These are phyloP conservation scores for Allygus modestus DNA, from an alignment of 2,888 invertebrate genomes.

Conservation along the genomic window DNA sequence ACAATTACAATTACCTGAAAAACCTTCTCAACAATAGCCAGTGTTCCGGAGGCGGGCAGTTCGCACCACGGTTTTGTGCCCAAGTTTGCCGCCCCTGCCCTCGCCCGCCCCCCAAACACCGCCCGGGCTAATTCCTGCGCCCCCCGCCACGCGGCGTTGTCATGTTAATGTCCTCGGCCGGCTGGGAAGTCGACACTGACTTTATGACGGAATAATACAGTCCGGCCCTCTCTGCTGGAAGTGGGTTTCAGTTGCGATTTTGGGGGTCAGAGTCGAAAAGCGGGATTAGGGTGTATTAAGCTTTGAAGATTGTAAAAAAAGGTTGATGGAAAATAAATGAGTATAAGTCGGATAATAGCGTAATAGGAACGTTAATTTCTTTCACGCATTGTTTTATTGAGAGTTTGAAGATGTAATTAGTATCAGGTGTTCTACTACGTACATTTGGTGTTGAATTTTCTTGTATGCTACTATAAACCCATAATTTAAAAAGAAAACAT, in stretches of 20 bases:
- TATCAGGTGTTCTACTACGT: too few relatives aligned
- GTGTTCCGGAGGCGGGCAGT: not conserved
- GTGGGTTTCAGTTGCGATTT: not conserved
- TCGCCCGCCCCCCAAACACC: slow-evolving; percentile 17
- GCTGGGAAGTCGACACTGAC: not conserved
- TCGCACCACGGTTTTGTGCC: slow-evolving; percentile 14
- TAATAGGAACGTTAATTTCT: too few relatives aligned
- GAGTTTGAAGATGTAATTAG: too few relatives aligned
- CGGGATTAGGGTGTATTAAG: not conserved
- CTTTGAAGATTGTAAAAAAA: not conserved
- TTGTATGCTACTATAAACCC: too few relatives aligned
- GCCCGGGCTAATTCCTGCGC: slow-evolving; percentile 18
- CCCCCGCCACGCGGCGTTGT: slow-evolving; percentile 18
- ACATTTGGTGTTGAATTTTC: too few relatives aligned
- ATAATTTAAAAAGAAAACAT: too few relatives aligned
- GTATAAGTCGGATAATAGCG: too few relatives aligned
- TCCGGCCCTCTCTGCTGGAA: slow-evolving; percentile 15
- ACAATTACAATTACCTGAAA: not conserved
- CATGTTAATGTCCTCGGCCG: slow-evolving; percentile 28
- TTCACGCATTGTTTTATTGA: too few relatives aligned
- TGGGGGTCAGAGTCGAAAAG: not conserved
- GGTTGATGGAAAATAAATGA: too few relatives aligned
- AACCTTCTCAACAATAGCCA: not conserved
- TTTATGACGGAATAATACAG: slow-evolving; percentile 24
- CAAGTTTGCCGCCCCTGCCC: not conserved